These are phyloP conservation scores for Crenichthys baileyi DNA, from an alignment of 2,797 vertebrate genomes.

Conservation along the genomic window DNA sequence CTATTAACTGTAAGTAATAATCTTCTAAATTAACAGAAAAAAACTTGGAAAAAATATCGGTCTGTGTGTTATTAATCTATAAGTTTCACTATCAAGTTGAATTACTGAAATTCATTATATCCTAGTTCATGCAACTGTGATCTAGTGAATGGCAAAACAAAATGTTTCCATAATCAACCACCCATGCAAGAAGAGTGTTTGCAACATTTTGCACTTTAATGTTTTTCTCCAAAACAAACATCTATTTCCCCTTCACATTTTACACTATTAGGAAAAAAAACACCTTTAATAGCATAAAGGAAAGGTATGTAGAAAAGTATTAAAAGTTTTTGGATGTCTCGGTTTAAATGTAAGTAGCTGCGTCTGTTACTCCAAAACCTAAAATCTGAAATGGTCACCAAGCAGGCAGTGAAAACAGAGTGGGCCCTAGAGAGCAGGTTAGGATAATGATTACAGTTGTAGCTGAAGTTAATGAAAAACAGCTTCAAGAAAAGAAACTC, in stretches of 20 bases:
- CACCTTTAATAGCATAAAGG: constrained; percentile 81
- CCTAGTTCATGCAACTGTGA: background rate
- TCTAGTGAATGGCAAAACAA: background rate
- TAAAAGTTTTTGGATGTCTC: constrained; percentile 81
- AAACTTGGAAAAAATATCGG: background rate
- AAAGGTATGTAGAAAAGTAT: constrained; percentile 86
- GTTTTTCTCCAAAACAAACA: constrained; percentile 85
- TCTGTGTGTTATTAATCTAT: background rate
- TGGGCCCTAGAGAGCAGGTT: constrained; percentile 64
- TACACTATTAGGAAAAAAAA: constrained; percentile 84
- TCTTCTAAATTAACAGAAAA: background rate
- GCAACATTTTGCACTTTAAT: constrained; percentile 85
- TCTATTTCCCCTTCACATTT: constrained; percentile 79
- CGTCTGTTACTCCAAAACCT: constrained; percentile 74
- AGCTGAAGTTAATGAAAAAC: constrained; percentile 56
- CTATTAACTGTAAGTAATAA: background rate
- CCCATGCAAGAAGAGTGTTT: constrained; percentile 70
- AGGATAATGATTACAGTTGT: constrained; percentile 58
- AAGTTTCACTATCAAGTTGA: background rate
- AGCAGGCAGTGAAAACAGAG: constrained; percentile 72
- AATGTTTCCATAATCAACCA: constrained; percentile 62
- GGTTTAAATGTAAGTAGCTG: constrained; percentile 79
- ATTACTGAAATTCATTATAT: background rate
- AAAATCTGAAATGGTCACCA: constrained; percentile 73
- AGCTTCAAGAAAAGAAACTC: constrained; percentile 58